These are phyloP conservation scores for Xestia sexstrigata DNA, from an alignment of 2,888 invertebrate species.

Conservation along the genomic window DNA sequence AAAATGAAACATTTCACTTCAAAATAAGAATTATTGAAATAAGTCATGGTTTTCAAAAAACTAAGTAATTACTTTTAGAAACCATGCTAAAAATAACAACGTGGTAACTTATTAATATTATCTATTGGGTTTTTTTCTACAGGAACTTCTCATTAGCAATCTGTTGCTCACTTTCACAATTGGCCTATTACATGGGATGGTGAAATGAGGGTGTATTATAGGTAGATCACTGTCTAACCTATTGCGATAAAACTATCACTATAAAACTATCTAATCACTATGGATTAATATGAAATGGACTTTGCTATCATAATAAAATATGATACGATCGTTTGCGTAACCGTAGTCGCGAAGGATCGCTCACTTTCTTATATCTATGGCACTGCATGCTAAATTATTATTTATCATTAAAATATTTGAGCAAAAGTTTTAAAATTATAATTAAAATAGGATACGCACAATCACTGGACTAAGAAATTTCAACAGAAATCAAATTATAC, in stretches of 20 bases:
- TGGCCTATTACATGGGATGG: too few relatives aligned
- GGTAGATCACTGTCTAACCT: not conserved
- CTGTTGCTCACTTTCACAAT: too few relatives aligned
- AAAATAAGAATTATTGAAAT: not conserved
- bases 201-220: not conserved
- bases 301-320: conserved; percentile 29
- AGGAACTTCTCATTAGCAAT: not conserved
- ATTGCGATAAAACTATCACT: too few relatives aligned
- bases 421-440: conserved; percentile 1
- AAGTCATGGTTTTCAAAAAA: not conserved
- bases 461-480: conserved; percentile 2
- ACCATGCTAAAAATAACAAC: not conserved
- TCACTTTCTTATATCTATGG: conserved; percentile 19
- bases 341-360: not conserved
- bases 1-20: not conserved
- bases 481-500: not conserved
- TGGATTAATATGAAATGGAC: conserved; percentile 27
- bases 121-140: not conserved
- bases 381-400: conserved; percentile 30
- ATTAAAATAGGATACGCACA: not conserved
- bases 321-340: conserved; percentile 4
- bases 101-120: not conserved
- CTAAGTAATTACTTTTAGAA: not conserved
- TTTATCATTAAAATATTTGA: conserved; percentile 44
- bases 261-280: conserved; percentile 39